These are phyloP conservation scores for Eucidaris tribuloides DNA, from an alignment of 35 echinoderm and acorn worm species.

Conservation along the genomic window DNA sequence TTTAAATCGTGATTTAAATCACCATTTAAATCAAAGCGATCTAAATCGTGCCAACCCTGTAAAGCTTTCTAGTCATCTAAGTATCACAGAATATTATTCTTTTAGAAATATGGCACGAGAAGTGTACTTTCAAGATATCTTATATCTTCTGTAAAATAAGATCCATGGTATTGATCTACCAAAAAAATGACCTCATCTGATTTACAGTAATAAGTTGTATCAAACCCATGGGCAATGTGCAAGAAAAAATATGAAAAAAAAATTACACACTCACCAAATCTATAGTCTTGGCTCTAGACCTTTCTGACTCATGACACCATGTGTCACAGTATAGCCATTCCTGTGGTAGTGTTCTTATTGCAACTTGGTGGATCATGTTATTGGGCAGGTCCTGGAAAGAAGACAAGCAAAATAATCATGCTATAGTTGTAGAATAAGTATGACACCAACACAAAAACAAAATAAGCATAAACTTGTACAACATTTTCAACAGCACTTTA, in stretches of 20 bases:
- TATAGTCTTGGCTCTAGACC: conserved; percentile 87
- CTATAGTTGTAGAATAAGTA: too few species aligned
- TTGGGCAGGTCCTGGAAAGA: conserved; percentile 82
- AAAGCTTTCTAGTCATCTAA: too few species aligned
- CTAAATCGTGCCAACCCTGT: too few species aligned
- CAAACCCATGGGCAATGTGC: too few species aligned
- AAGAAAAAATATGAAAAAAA: not conserved
- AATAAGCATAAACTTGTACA: too few species aligned
- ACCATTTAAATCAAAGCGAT: too few species aligned
- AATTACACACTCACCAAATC: conserved; percentile 94
- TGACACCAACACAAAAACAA: too few species aligned
- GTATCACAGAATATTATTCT: too few species aligned
- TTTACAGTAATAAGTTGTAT: not conserved
- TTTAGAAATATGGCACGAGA: too few species aligned
- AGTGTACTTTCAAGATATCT: not conserved
- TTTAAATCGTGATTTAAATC: too few species aligned
- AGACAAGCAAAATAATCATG: not conserved
- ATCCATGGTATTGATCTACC: not conserved
- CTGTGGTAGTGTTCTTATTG: conserved; percentile 85
- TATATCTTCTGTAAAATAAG: not conserved
- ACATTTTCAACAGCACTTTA: too few species aligned
- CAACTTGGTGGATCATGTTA: conserved; percentile 99
- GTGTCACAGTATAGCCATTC: conserved; percentile 99
- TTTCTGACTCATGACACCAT: conserved; percentile 82
- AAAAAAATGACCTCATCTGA: not conserved